Base-by-base conservation (phyloP, 2,888 invertebrate species). In the Microctonus hyperodae region DNA sequence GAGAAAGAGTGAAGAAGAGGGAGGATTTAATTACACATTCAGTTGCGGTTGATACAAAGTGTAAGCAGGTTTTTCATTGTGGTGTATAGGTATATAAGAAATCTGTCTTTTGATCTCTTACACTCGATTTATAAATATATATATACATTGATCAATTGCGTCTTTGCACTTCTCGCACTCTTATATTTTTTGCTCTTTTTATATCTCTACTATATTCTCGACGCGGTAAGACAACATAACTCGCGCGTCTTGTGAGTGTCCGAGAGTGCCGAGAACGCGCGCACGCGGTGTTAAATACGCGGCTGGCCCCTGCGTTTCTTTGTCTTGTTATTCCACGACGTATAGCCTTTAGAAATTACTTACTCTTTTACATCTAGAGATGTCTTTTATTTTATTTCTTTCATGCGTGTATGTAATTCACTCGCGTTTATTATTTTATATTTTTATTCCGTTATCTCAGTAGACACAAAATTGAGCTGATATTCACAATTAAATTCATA, bases 281-380 rank as follows among this genome's bases (percentile, higher is more conserved):
- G 37, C 62, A 48, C 73, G 71, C 70, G 74, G 75, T 79, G 79
- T 79, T 79, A 79, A 80, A 70, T 76, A 76, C 74, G 69, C 70
- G 71, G 73, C 73, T 75, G 78, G 75, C 79, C 79, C 77, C 75
- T 74, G 77, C 77, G 75, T 78, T 70, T 69, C 73, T 74, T 73
- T 73, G 76, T 79, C 78, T 75, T 78, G 77, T 79, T 75, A 72
- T 73, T 62, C 74, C 74, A 73, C 75, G 69, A 71, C 69, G 67
- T 67, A 68, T 64, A 61, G 67, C 60, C 70, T 56, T 55, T 62
- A 25, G 51, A 33, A 44, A 44, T 33, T 40, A 28, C 31, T 16
- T 40, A 28, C 23, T 35, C 11, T 16, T 23, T 16, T 23, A 31
- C 35, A 23, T 51, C 56, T 31, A 16, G n/a, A n/a, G n/a, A n/a